Percentiles rank a stretch among this genome's conserved stretches.
phyloP scores from a whole-genome alignment of 2,797 vertebrate species.

The Eurystomus glaucurus region DNA sequence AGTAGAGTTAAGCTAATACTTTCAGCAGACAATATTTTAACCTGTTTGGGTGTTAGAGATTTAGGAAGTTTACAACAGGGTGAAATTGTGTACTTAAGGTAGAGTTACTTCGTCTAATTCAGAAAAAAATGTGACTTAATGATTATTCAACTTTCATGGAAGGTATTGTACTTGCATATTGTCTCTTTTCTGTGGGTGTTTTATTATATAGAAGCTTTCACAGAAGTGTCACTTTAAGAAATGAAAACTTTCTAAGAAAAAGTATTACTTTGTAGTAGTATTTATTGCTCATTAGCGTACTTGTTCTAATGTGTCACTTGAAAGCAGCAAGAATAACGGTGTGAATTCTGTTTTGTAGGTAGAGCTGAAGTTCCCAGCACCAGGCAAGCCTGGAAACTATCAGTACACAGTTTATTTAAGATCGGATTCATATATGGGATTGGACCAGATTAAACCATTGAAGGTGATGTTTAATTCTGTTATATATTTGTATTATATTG shows the following conservation, averaged over 20 bases:
- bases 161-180: background rate
- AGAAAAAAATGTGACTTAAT: background rate
- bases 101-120: background rate
- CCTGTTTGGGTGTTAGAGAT: background rate
- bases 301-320: background rate
- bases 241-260: background rate
- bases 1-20: background rate
- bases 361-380: constrained; percentile 98
- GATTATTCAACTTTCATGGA: background rate
- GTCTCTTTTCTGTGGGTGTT: background rate
- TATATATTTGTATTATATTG: background rate
- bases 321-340: background rate
- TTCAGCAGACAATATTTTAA: background rate
- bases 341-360: constrained; percentile 86
- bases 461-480: constrained; percentile 86
- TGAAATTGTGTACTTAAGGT: background rate
- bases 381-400: constrained; percentile 97
- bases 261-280: background rate
- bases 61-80: background rate
- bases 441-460: constrained; percentile 97
- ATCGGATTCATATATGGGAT: constrained; percentile 96
- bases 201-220: background rate
- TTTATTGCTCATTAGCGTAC: background rate
- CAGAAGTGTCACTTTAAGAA: background rate
- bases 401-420: constrained; percentile 97